Conservation (phyloP, 1,140 invertebrate species). For the Olivierus martensii region DNA sequence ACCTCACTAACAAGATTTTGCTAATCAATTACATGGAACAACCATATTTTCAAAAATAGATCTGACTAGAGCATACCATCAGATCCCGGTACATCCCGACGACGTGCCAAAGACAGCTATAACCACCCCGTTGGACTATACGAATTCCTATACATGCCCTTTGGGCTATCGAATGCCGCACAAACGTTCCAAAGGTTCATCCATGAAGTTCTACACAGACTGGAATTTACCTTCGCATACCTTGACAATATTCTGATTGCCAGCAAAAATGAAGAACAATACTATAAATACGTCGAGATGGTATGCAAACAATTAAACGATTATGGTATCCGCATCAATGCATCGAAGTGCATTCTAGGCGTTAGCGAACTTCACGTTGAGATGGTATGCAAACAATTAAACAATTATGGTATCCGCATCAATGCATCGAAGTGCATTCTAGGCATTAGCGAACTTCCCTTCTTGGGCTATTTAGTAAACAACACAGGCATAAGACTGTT, state of each 20-base stretch:
- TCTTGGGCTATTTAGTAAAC: constrained; percentile 11
- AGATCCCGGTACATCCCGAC: constrained; percentile 7
- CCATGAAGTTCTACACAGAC: constrained; percentile 1
- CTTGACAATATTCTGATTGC: constrained; percentile 10
- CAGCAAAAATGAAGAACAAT: not conserved
- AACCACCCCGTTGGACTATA: constrained; percentile 11
- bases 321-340: not conserved
- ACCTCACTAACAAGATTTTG: constrained; percentile 12
- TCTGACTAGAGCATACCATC: constrained; percentile 3
- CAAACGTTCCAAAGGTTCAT: too few relatives aligned
- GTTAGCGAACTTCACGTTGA: too few relatives aligned
- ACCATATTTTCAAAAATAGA: constrained; percentile 7
- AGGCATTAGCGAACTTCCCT: constrained; percentile 9
- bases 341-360: constrained; percentile 6
- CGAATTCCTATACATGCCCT: constrained; percentile 14
- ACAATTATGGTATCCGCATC: too few relatives aligned
- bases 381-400: too few relatives aligned
- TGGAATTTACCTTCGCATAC: not conserved
- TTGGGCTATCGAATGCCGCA: constrained; percentile 15
- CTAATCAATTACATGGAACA: not conserved
- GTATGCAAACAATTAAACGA: constrained; percentile 13
- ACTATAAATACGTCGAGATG: constrained; percentile 21
- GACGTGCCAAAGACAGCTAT: constrained; percentile 9
- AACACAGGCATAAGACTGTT: too few relatives aligned
- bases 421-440: too few relatives aligned